Percentiles rank a stretch among this genome's conserved stretches.
phyloP scores from a whole-genome alignment of 2,888 invertebrate species.

The Cryptocephalus primarius region DNA sequence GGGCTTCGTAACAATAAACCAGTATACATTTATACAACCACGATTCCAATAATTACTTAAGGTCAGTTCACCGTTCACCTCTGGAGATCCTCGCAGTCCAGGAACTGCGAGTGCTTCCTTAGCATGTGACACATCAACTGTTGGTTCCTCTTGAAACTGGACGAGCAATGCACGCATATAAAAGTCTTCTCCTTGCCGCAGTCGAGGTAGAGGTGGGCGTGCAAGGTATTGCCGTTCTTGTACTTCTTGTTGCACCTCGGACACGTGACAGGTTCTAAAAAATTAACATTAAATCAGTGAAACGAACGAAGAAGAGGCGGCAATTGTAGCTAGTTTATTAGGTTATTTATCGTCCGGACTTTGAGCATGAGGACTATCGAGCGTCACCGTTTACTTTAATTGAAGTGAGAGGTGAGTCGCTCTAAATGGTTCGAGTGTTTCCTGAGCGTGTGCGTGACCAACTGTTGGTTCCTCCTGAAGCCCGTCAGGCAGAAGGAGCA shows the following conservation, averaged over 20 bases:
- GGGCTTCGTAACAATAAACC: too few relatives aligned
- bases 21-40: too few relatives aligned
- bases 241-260: slow-evolving; percentile 33
- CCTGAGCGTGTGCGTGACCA: slow-evolving; percentile 6
- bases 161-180: slow-evolving; percentile 8
- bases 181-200: slow-evolving; percentile 5
- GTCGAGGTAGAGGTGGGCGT: slow-evolving; percentile 11
- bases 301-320: too few relatives aligned
- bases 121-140: background rate
- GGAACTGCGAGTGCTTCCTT: background rate
- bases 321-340: too few relatives aligned
- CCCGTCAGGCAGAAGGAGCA: slow-evolving; percentile 8
- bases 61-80: too few relatives aligned
- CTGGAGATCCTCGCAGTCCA: too few relatives aligned
- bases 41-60: too few relatives aligned
- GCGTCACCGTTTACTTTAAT: too few relatives aligned
- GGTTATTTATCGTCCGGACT: too few relatives aligned
- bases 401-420: too few relatives aligned
- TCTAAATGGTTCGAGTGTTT: background rate
- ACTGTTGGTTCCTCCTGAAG: slow-evolving; percentile 10
- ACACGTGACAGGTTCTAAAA: slow-evolving; percentile 5
- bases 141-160: slow-evolving; percentile 2
- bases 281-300: background rate
- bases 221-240: slow-evolving; percentile 30
- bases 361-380: too few relatives aligned